Evolutionary conservation across 2,888 invertebrate genomes (phyloP).

Genomic region (Micropterix aruncella): DNA sequence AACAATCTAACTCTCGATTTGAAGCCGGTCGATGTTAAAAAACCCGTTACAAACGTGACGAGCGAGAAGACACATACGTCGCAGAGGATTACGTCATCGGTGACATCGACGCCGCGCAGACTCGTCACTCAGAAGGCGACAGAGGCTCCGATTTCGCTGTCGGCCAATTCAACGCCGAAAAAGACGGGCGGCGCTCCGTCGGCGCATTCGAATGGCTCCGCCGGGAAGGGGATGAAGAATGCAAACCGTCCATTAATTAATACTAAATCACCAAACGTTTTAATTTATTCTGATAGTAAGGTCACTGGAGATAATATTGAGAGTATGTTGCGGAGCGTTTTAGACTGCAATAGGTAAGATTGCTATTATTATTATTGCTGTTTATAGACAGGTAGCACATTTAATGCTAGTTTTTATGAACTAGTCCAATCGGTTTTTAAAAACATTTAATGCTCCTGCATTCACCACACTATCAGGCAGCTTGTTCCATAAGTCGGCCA

Average conservation of each 20-base stretch:
- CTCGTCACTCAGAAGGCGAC: neutral
- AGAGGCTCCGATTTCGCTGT: neutral
- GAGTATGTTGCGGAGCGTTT: constrained; percentile 48
- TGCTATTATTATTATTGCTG: too few species aligned
- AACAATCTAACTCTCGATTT: neutral
- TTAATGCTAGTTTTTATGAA: too few species aligned
- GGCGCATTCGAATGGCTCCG: neutral
- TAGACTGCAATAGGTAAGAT: constrained; percentile 60
- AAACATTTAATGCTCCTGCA: too few species aligned
- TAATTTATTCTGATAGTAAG: constrained; percentile 68
- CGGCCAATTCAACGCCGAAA: constrained; percentile 12
- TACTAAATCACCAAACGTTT: constrained; percentile 64
- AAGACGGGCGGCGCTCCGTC: constrained; percentile 20
- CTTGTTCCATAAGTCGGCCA: too few species aligned
- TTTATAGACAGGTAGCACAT: too few species aligned
- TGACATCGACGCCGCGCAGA: neutral
- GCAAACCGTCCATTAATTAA: constrained; percentile 38
- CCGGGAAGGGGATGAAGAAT: constrained; percentile 14
- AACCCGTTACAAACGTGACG: neutral
- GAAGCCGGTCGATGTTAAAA: neutral
- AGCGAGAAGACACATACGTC: neutral
- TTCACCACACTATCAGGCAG: too few species aligned
- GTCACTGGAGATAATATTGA: constrained; percentile 62
- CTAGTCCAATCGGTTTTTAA: too few species aligned
- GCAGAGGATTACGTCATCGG: neutral